Conservation (phyloP, 2,888 invertebrate species). For the Bellardia bayeri region DNA sequence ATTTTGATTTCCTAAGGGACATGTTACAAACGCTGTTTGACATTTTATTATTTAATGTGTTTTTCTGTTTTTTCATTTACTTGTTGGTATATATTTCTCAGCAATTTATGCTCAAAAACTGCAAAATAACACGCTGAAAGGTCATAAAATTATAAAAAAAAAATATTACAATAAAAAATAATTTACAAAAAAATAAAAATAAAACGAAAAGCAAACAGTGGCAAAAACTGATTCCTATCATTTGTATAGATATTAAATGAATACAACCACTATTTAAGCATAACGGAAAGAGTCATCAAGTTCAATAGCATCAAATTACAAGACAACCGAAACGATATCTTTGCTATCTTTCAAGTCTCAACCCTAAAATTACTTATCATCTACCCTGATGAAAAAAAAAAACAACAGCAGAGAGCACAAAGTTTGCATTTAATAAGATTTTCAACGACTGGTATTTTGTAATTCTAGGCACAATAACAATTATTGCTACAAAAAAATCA, state of each 20-base stretch:
- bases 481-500: constrained; percentile 63
- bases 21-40: constrained; percentile 73
- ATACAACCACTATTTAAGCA: constrained; percentile 51
- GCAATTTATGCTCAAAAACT: constrained; percentile 43
- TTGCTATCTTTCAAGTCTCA: neutral
- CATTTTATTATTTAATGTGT: constrained; percentile 73
- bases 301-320: constrained; percentile 56
- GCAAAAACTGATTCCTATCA: constrained; percentile 18
- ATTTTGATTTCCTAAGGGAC: constrained; percentile 75
- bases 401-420: neutral
- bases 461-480: constrained; percentile 19
- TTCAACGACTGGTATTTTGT: neutral
- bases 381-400: neutral
- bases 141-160: constrained; percentile 55
- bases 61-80: neutral
- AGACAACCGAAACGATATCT: constrained; percentile 17
- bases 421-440: constrained; percentile 30
- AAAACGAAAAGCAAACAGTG: constrained; percentile 12
- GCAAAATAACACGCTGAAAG: constrained; percentile 62
- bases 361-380: neutral
- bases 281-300: neutral
- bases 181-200: constrained; percentile 27
- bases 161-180: constrained; percentile 38
- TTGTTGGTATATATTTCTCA: constrained; percentile 10
- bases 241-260: constrained; percentile 50